Conservation (phyloP, 2,888 invertebrate genomes). For the Caenorhabditis sp. region DNA sequence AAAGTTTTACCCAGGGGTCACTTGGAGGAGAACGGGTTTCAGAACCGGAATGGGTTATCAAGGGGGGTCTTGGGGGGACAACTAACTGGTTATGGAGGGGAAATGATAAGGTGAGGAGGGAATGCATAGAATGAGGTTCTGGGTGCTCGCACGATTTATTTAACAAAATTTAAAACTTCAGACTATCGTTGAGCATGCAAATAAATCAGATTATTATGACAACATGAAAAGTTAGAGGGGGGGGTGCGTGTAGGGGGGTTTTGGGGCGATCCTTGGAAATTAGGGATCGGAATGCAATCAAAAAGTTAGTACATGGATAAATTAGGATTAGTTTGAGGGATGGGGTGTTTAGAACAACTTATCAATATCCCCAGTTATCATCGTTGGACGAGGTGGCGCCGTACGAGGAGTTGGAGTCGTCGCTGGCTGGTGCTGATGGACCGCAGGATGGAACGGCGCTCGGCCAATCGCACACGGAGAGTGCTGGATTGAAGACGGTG, state of each 20-base stretch:
- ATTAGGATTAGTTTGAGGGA: constrained; percentile 46
- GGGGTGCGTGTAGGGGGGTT: constrained; percentile 28
- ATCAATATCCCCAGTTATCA: constrained; percentile 55
- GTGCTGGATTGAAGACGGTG: constrained; percentile 78
- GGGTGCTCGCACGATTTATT: constrained; percentile 64
- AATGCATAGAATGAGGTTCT: neutral
- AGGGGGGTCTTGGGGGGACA: constrained; percentile 2
- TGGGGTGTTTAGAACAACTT: constrained; percentile 55
- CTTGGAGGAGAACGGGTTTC: constrained; percentile 27
- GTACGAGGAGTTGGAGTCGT: neutral
- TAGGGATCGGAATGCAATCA: constrained; percentile 30
- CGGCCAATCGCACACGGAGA: constrained; percentile 80
- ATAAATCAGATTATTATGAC: constrained; percentile 69
- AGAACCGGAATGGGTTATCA: constrained; percentile 40
- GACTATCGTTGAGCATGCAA: constrained; percentile 65
- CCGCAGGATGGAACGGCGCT: constrained; percentile 68
- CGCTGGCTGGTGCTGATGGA: neutral
- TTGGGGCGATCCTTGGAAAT: constrained; percentile 8
- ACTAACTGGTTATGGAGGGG: neutral
- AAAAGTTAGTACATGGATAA: constrained; percentile 44
- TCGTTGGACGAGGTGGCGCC: constrained; percentile 32
- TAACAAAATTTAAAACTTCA: constrained; percentile 64
- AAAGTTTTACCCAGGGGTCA: neutral
- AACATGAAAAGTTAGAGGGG: constrained; percentile 58
- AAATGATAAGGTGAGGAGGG: constrained; percentile 1